Conservation (phyloP, 2,797 vertebrate species). For the Darevskia mixta region DNA sequence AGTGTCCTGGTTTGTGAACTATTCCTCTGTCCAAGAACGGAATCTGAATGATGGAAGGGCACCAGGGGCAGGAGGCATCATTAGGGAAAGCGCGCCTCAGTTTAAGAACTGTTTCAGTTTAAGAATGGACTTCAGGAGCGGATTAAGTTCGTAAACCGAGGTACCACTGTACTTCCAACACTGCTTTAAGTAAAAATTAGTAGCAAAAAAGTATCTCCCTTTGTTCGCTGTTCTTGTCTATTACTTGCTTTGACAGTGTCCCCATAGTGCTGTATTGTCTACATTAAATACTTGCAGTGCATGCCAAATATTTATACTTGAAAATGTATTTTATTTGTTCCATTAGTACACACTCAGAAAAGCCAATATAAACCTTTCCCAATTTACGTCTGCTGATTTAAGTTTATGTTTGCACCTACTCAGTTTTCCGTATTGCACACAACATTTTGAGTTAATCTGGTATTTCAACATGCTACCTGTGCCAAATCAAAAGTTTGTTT, state of each 20-base stretch:
- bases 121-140: too few species aligned
- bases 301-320: neutral
- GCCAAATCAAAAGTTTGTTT: constrained; percentile 16
- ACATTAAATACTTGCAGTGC: neutral
- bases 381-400: constrained; percentile 9
- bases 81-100: too few species aligned
- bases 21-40: too few species aligned
- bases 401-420: constrained; percentile 3
- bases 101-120: too few species aligned
- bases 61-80: too few species aligned
- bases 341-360: neutral
- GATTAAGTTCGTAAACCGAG: too few species aligned
- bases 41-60: too few species aligned
- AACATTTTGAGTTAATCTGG: constrained; percentile 19
- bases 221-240: neutral
- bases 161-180: neutral
- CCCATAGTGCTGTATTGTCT: neutral
- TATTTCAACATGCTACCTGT: constrained; percentile 1
- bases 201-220: constrained; percentile 1
- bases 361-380: neutral
- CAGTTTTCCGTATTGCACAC: constrained; percentile 4
- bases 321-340: constrained; percentile 20
- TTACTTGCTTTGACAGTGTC: constrained; percentile 15
- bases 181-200: neutral
- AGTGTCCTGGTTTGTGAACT: fast-evolving